Base-by-base conservation (phyloP, 2,797 vertebrate species). In the Eptatretus atami region DNA sequence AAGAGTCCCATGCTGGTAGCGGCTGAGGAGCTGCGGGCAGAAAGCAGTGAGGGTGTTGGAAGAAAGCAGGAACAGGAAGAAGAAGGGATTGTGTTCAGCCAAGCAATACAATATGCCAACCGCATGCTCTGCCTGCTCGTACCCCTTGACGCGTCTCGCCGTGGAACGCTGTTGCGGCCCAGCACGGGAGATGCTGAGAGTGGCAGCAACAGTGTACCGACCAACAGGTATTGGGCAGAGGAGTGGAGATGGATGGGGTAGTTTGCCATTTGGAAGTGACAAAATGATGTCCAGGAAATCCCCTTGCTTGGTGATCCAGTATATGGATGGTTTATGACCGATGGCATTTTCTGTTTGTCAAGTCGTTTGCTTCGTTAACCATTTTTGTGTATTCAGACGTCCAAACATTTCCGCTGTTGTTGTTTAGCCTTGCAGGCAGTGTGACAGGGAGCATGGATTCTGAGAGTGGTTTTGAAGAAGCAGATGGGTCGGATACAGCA, bases 401-500 rank as follows among this genome's bases (percentile, higher is more conserved):
- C 31, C 31, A 44, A 44, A 44, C 31, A 67, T 66, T 67, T 69
- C 57, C 70, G 67, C 68, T 73, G 13, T 69, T 68, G 63, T 14
- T 65, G 65, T 66, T 68, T 71, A 98, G 92, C 72, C 92, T 98
- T 71, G 90, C 87, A 64, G 92, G 92, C 65, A 98, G 92, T 8
- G 84, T 98, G 64, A 87, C 88, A 3, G 92, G 95, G 70, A 98
- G 92, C 76, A 96, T 87, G 53, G 92, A 98, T 71, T 95, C 88
- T 0, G 92, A 96, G 72, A 96, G 92, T 53, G 92, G 90, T 1
- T 96, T 93, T 69, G 92, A 95, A 73, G 92, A 98, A 69, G 85
- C 86, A 0, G 92, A 98, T 70, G 93, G 72, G 74, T 90, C 78
- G 15, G 92, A 98, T 15, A 76, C 86, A 63, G 81, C 86, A 63